Base-by-base conservation (phyloP, 2,888 invertebrate species). In the Craniophora ligustri region DNA sequence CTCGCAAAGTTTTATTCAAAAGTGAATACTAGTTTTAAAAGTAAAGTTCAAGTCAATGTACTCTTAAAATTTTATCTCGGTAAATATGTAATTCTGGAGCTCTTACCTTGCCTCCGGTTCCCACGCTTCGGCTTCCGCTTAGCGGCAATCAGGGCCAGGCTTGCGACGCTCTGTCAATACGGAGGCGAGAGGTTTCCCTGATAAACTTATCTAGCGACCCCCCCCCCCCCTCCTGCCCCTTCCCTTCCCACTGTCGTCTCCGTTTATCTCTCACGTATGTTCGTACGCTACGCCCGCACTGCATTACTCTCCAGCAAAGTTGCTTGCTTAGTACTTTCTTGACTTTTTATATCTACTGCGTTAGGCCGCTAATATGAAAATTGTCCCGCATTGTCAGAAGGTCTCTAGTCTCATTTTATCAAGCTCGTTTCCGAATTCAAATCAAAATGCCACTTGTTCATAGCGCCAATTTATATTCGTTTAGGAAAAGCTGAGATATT, bases 101-200 rank as follows among this genome's bases (percentile, higher is more conserved):
- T 82, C 80, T 83, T 81, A 83, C 79, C 83, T 86, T 81, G 80
- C 82, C 84, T 78, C 84, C 81, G 85, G 84, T 87, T 86, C 87
- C 79, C 84, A 86, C 87, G 85, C 83, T 81, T 81, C 79, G 79
- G 83, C 88, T 92, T 91, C 87, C 89, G 89, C 85, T 91, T 85
- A 88, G 78, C 87, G 88, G 89, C 91, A 93, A 92, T 92, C 91
- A 92, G 88, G 86, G 85, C 85, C 86, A 81, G 80, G 84, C 87
- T 82, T 86, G 87, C 92, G 90, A 87, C 87, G 91, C 86, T 91
- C 88, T 91, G 92, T 92, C 92, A 92, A 92, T 92, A 92, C 86
- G 85, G 84, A 88, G 88, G 86, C 90, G 90, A 92, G 89, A 91
- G 91, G 90, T 90, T 91, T 89, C 87, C 84, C 87, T 91, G 92